These are phyloP conservation scores for Drosophila athabasca DNA, from an alignment of 1,140 invertebrate genomes.

Conservation along the genomic window DNA sequence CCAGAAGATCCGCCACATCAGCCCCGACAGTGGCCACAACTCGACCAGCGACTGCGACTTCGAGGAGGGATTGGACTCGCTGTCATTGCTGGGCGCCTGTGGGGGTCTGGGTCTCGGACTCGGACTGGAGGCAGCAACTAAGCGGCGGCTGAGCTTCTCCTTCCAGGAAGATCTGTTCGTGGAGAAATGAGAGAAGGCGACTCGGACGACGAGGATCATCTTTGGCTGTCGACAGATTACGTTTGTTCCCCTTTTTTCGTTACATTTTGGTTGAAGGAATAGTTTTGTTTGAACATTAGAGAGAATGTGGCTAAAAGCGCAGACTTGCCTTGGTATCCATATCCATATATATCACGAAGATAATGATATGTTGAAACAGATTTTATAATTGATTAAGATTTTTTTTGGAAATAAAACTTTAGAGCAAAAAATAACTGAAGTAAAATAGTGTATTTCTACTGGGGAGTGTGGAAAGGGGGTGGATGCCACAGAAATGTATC, in stretches of 20 bases:
- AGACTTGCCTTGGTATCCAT: slow-evolving; percentile 41
- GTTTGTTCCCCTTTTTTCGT: not conserved
- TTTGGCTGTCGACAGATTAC: not conserved
- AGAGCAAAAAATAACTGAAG: not conserved
- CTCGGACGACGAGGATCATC: not conserved
- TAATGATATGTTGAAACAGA: slow-evolving; percentile 16
- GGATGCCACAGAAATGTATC: too few species aligned
- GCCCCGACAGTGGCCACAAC: slow-evolving; percentile 80
- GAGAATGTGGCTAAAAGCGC: slow-evolving; percentile 42
- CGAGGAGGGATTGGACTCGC: slow-evolving; percentile 32
- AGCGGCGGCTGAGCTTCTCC: slow-evolving; percentile 74
- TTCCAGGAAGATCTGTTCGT: slow-evolving; percentile 59
- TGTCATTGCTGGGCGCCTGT: not conserved
- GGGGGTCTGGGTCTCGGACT: not conserved
- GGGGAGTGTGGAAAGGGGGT: too few species aligned
- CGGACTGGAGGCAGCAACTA: slow-evolving; percentile 52
- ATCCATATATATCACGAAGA: too few species aligned
- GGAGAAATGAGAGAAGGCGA: slow-evolving; percentile 29
- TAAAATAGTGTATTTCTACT: too few species aligned
- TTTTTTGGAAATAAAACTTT: slow-evolving; percentile 38
- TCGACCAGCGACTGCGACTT: slow-evolving; percentile 62
- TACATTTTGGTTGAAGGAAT: not conserved
- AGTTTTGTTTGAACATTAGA: slow-evolving; percentile 37
- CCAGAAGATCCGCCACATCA: slow-evolving; percentile 66
- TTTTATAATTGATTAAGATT: slow-evolving; percentile 38